Evolutionary conservation across 2,113 vertebrate species (phyloP), one percentile per base, ranked within the genome.

Genomic region (Caranx ignobilis): DNA sequence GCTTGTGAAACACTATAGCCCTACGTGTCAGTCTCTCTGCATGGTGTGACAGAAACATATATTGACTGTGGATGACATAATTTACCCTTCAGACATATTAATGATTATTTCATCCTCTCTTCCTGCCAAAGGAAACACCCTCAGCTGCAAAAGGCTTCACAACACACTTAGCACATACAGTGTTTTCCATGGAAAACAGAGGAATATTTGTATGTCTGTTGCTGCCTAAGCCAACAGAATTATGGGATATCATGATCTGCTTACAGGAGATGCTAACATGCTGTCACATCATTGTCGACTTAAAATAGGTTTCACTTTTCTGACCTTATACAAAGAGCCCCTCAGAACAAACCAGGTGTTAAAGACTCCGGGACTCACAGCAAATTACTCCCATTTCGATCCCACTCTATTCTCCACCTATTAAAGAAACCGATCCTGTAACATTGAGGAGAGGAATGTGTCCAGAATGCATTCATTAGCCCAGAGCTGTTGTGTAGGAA

Each of bases 61-160:
- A 87, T 84, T 83, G 83, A 78, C 47, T 63, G 79, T 62, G 66
- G 4, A 90, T 92, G 89, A 92, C 89, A 91, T 93, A 86, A 92
- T 87, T 75, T 77, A 86, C 76, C 85, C 90, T 71, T 91, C 75
- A 92, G 90, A 88, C 83, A 54, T 82, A 87, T 91, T 84, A 83
- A 89, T 84, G 80, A 71, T 86, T 87, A 86, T 90, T 91, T 90
- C 85, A 86, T 81, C 73, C 66, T 47, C 80, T 71, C 71, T 52
- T 64, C 26, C 45, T 68, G 85, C 88, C 88, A 85, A 85, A 67
- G 70, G 79, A 68, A 83, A 91, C 88, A 61, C 88, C 88, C 86
- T 75, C 5, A 72, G 61, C 77, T 89, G 71, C 67, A 74, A 76
- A 61, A 50, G 43, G 57, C 62, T 21, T 60, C 63, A 35, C 75